Evolutionary conservation across 2,113 vertebrate genomes (phyloP).

Genomic region (Ia io): DNA sequence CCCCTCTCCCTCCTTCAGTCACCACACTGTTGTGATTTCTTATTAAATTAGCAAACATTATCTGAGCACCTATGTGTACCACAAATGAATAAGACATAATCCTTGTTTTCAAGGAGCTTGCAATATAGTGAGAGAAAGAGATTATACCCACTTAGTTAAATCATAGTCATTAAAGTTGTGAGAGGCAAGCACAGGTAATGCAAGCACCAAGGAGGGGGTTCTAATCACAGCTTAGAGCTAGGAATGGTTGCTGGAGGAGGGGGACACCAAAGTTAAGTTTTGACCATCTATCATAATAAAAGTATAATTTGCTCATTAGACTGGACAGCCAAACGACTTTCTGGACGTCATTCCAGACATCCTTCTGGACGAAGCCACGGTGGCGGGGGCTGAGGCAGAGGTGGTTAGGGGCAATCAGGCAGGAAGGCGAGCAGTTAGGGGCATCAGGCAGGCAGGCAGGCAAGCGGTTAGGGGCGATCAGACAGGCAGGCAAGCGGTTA

Average conservation of each 20-base stretch:
- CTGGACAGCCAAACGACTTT: no score
- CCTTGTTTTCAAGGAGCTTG: not conserved
- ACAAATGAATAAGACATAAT: not conserved
- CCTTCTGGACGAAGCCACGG: no score
- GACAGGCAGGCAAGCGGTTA: no score
- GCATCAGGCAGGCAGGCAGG: no score
- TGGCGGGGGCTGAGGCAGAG: no score
- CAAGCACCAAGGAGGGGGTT: not conserved
- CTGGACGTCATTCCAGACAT: no score
- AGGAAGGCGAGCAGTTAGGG: no score
- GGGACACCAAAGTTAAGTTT: not conserved
- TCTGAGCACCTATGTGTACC: not conserved
- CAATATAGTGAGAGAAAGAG: not conserved
- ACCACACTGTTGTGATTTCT: not conserved
- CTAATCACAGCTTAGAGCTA: not conserved
- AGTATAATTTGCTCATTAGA: no score
- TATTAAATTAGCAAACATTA: conserved; percentile 4
- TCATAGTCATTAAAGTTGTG: not conserved
- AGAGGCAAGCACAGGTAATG: not conserved
- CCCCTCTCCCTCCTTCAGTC: not conserved
- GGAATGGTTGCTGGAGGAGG: not conserved
- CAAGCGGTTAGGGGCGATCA: no score
- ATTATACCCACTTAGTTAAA: not conserved
- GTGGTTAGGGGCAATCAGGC: no score
- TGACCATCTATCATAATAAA: not conserved